Evolutionary conservation across 37 sponge, comb jelly and placozoan species (phyloP).

Genomic region (Crambe crambe): DNA sequence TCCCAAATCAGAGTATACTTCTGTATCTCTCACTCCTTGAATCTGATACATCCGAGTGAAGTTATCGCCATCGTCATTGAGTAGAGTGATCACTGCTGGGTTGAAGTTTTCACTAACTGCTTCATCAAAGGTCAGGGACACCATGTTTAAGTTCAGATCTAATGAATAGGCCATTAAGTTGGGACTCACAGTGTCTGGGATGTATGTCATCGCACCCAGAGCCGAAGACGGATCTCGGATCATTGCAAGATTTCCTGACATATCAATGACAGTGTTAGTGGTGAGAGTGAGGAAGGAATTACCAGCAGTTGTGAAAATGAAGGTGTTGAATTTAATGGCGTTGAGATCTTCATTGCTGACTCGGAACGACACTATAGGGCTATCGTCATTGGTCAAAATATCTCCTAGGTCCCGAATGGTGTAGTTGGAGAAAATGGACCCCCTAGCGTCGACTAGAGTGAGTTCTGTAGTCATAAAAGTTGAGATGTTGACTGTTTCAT

Average conservation of each 20-base stretch:
- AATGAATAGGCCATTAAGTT: conserved; percentile 47
- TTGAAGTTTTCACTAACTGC: conserved; percentile 59
- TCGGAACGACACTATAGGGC: conserved; percentile 49
- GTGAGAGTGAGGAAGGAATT: conserved; percentile 63
- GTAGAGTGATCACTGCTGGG: conserved; percentile 63
- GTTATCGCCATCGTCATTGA: conserved; percentile 29
- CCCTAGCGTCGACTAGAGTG: conserved; percentile 54
- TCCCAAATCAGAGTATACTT: conserved; percentile 12
- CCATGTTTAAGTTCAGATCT: conserved; percentile 53
- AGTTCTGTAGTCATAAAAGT: conserved; percentile 60
- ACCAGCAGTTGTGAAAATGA: conserved; percentile 46
- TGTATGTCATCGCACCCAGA: conserved; percentile 25
- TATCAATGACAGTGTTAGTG: conserved; percentile 58
- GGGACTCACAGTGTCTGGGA: conserved; percentile 50
- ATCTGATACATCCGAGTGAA: conserved; percentile 58
- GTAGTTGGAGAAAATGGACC: conserved; percentile 26
- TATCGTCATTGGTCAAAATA: conserved; percentile 48
- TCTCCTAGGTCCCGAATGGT: conserved; percentile 39
- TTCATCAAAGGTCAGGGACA: conserved; percentile 84
- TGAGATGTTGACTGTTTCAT: conserved; percentile 80
- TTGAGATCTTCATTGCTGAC: conserved; percentile 63
- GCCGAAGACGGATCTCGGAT: conserved; percentile 31
- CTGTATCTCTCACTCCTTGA: conserved; percentile 42
- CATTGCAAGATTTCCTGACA: conserved; percentile 72
- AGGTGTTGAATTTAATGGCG: conserved; percentile 61